A percentile compares a stretch with the other conserved stretches of the same genome.
Conservation (phyloP, 2,888 invertebrate species). For the Cheilosia variabilis region DNA sequence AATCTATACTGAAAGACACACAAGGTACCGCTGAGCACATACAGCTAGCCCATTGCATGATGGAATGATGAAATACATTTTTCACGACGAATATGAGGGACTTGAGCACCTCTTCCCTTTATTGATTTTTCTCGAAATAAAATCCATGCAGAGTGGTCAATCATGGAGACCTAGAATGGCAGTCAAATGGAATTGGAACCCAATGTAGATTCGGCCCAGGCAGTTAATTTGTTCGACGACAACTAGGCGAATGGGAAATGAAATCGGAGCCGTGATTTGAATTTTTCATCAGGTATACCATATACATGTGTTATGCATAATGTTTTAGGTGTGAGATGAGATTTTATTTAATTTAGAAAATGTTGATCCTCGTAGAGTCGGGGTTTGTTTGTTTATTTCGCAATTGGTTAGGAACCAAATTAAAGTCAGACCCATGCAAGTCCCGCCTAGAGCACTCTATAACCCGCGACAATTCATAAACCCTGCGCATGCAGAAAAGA, state of each 20-base stretch:
- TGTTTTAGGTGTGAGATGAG: neutral
- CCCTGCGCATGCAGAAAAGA: no score
- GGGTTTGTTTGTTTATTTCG: no score
- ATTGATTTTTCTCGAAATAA: slow-evolving; percentile 52
- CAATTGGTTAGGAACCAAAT: no score
- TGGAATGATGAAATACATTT: slow-evolving; percentile 49
- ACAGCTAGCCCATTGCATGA: neutral
- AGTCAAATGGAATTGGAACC: slow-evolving; percentile 9
- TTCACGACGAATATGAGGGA: slow-evolving; percentile 18
- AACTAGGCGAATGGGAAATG: slow-evolving; percentile 41
- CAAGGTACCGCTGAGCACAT: slow-evolving; percentile 3
- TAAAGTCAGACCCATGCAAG: no score
- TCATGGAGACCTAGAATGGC: slow-evolving; percentile 55
- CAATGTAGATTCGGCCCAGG: slow-evolving; percentile 38
- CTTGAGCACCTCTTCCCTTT: slow-evolving; percentile 19
- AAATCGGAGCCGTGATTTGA: slow-evolving; percentile 22
- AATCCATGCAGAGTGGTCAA: slow-evolving; percentile 55
- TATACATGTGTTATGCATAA: neutral
- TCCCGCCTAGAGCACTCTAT: no score
- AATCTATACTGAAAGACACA: slow-evolving; percentile 14
- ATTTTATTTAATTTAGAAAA: neutral
- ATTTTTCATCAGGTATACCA: neutral
- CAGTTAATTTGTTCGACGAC: slow-evolving; percentile 35
- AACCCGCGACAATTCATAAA: no score
- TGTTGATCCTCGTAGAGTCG: no score